phyloP scores from a whole-genome alignment of 2,113 vertebrate genomes.

The Otolemur garnettii region DNA sequence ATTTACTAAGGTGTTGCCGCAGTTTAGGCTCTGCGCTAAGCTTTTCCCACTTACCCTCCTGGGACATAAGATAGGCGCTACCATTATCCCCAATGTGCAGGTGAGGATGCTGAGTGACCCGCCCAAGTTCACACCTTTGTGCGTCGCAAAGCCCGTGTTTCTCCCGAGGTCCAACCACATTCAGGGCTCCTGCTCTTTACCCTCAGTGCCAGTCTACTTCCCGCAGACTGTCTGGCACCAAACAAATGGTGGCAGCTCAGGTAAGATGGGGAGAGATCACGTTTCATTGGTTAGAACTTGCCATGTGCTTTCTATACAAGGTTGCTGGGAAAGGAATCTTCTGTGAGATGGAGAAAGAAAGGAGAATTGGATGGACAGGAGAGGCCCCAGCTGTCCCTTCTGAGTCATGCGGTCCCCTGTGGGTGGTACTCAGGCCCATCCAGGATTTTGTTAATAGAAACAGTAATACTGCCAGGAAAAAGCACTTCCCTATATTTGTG shows the following conservation, averaged over 20 bases:
- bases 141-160: background rate
- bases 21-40: background rate
- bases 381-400: background rate
- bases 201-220: background rate
- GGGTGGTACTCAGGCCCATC: background rate
- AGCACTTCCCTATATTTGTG: background rate
- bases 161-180: background rate
- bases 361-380: background rate
- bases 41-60: background rate
- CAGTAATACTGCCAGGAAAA: background rate
- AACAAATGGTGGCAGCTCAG: background rate
- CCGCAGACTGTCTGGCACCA: background rate
- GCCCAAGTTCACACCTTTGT: background rate
- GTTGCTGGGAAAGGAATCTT: background rate
- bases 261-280: background rate
- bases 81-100: background rate
- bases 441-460: background rate
- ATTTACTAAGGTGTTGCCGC: background rate
- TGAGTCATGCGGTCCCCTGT: background rate
- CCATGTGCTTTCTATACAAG: background rate
- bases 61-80: background rate
- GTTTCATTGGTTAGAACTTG: background rate
- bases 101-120: background rate
- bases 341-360: background rate
- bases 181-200: background rate